These are phyloP conservation scores for Bubo blakistoni DNA, from an alignment of 2,113 vertebrate genomes.

Conservation along the genomic window DNA sequence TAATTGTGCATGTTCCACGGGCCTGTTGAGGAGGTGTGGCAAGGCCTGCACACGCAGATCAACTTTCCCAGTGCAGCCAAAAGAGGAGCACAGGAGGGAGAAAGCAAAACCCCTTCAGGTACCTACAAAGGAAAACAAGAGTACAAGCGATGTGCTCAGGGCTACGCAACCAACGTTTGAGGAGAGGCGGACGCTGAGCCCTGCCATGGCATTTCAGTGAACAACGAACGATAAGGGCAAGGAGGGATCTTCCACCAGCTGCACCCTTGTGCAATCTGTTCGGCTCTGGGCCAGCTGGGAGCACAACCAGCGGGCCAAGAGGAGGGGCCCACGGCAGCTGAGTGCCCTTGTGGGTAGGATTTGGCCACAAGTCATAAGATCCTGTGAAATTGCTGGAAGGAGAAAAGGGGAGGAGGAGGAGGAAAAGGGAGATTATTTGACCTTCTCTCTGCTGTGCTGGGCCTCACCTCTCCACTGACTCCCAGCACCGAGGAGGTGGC, in stretches of 20 bases:
- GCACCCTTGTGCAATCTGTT: not conserved
- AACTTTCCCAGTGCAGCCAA: not conserved
- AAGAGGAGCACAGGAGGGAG: not conserved
- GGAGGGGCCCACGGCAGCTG: not conserved
- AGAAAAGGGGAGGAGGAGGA: not conserved
- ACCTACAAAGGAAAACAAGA: not conserved
- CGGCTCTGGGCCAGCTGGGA: not conserved
- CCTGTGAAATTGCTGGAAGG: not conserved
- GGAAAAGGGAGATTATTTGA: not conserved
- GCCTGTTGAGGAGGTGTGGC: not conserved
- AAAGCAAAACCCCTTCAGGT: not conserved
- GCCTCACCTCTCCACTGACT: not conserved
- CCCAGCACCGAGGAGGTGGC: not conserved
- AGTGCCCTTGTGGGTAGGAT: not conserved
- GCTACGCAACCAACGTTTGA: not conserved
- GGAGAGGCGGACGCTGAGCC: not conserved
- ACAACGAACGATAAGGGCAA: not conserved
- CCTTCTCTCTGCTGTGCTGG: not conserved
- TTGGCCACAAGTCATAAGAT: not conserved
- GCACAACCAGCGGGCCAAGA: not conserved
- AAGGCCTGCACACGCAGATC: not conserved
- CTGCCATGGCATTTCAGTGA: not conserved
- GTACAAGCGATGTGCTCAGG: not conserved
- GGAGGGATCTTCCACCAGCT: conserved; percentile 12
- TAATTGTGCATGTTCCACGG: conserved; percentile 63